phyloP scores from a whole-genome alignment of 2,797 vertebrate genomes.

The Remorina albescens region DNA sequence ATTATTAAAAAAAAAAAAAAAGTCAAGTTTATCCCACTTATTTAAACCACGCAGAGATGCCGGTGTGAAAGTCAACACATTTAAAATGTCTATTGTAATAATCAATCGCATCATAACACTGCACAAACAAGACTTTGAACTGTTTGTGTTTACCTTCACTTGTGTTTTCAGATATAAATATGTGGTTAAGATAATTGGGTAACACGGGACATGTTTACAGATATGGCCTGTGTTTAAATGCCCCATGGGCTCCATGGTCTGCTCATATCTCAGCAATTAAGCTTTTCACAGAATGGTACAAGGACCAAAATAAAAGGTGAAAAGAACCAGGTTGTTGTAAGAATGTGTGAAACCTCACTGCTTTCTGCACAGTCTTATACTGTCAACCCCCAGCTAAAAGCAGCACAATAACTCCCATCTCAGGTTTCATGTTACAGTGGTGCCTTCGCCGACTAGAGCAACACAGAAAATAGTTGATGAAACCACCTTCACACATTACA shows the following conservation, averaged over 20 bases:
- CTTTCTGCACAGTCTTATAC: not conserved
- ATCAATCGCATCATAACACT: constrained; percentile 14
- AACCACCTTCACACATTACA: constrained; percentile 42
- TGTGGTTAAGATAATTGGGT: constrained; percentile 21
- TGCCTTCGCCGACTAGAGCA: constrained; percentile 24
- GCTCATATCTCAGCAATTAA: not conserved
- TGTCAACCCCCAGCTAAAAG: constrained; percentile 12
- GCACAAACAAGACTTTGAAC: not conserved
- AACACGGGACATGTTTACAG: constrained; percentile 10
- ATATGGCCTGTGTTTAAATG: not conserved
- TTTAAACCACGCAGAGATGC: constrained; percentile 3
- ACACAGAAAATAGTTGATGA: constrained; percentile 29
- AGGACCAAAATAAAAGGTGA: not conserved
- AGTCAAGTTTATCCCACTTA: constrained; percentile 1
- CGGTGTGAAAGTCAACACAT: not conserved
- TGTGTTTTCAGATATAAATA: constrained; percentile 18
- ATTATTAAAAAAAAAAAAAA: too few relatives aligned
- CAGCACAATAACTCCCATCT: constrained; percentile 41
- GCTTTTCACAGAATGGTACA: not conserved
- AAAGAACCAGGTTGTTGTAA: not conserved
- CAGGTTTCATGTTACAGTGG: constrained; percentile 39
- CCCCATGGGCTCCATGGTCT: not conserved
- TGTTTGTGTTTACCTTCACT: not conserved
- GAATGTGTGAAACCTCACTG: not conserved
- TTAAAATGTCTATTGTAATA: not conserved